These are phyloP conservation scores for Dysmachus trigonus DNA, from an alignment of 2,888 invertebrate genomes.

Conservation along the genomic window DNA sequence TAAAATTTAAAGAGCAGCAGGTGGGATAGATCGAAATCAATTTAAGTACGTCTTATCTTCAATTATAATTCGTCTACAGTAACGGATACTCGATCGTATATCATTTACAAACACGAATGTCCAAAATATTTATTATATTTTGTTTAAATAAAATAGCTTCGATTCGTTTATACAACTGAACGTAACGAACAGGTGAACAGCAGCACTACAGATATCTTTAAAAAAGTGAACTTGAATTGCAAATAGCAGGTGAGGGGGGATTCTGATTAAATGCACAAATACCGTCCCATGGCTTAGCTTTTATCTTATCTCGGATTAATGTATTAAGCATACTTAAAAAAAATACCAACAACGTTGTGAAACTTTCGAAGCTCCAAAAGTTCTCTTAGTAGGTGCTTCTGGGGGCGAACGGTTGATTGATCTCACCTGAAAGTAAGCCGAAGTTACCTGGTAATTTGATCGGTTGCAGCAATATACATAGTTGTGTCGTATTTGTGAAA, in stretches of 20 bases:
- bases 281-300: slow-evolving; percentile 4
- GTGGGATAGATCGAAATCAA: neutral
- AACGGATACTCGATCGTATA: neutral
- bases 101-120: neutral
- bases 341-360: neutral
- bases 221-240: neutral
- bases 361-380: slow-evolving; percentile 14
- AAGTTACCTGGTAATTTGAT: neutral
- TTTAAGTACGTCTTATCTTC: neutral
- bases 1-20: slow-evolving; percentile 27
- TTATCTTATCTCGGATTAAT: slow-evolving; percentile 14
- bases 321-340: neutral
- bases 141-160: neutral
- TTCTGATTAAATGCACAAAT: neutral
- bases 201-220: neutral
- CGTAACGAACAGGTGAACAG: neutral
- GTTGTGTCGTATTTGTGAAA: neutral
- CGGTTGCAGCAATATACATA: neutral
- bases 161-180: neutral
- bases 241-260: neutral
- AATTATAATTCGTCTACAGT: neutral
- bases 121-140: neutral
- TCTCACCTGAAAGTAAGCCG: neutral
- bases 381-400: neutral
- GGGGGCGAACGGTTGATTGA: neutral